Evolutionary conservation across 2,888 invertebrate species (phyloP).

Genomic region (Bursaphelenchus okinawaensis): DNA sequence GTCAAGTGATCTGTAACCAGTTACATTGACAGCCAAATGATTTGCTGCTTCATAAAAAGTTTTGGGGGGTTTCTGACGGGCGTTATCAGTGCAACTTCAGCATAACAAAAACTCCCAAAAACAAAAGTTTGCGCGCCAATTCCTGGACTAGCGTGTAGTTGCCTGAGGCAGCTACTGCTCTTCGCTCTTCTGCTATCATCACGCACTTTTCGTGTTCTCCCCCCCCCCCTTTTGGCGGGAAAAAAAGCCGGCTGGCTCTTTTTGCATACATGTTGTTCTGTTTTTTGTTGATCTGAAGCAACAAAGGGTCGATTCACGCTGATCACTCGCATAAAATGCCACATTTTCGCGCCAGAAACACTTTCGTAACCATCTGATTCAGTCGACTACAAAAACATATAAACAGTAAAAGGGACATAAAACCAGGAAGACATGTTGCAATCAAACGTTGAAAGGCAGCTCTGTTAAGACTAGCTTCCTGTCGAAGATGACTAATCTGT

Average conservation of each 20-base stretch:
- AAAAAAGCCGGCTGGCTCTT: not conserved
- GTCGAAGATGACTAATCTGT: too few species aligned
- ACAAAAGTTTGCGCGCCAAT: not conserved
- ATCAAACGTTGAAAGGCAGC: too few species aligned
- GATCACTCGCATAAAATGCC: not conserved
- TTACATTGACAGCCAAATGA: not conserved
- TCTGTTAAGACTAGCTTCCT: too few species aligned
- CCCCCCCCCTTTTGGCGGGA: not conserved
- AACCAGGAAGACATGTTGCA: too few species aligned
- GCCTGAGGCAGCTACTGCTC: not conserved
- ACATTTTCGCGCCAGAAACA: not conserved
- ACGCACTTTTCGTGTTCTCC: not conserved
- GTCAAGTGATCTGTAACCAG: not conserved
- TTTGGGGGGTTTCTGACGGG: not conserved
- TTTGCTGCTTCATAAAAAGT: not conserved
- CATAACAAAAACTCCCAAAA: not conserved
- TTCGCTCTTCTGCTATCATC: not conserved
- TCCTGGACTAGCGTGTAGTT: not conserved
- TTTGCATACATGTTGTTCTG: not conserved
- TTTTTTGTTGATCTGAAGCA: not conserved
- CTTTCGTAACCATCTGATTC: not conserved
- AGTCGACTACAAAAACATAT: too few species aligned
- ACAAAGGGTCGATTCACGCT: not conserved
- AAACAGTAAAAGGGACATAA: too few species aligned
- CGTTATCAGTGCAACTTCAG: not conserved